Percentiles rank a stretch among this genome's conserved stretches.
Conservation (phyloP, 1,140 invertebrate species). For the Rhizoglyphus robini region DNA sequence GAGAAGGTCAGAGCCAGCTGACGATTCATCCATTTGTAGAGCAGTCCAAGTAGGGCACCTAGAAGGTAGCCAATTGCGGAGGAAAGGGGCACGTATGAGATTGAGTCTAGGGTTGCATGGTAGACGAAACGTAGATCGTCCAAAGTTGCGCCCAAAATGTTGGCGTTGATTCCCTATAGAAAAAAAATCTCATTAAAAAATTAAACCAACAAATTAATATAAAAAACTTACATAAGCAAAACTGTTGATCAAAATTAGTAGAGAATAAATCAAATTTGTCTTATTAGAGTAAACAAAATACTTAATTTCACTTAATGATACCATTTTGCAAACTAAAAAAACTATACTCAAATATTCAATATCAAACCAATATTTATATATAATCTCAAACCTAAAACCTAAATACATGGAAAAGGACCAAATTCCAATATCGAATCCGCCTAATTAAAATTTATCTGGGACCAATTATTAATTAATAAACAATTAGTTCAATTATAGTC, state of each 20-base stretch:
- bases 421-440: no score
- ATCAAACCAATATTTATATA: no score
- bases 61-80: not conserved
- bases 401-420: no score
- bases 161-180: not conserved
- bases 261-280: not conserved
- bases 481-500: no score
- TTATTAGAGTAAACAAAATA: not conserved
- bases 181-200: no score
- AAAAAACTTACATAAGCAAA: conserved; percentile 18
- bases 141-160: not conserved
- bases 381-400: no score
- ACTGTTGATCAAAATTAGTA: conserved; percentile 2
- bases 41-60: not conserved
- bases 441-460: no score
- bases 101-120: not conserved
- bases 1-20: not conserved
- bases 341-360: no score
- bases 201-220: no score
- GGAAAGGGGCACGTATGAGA: not conserved
- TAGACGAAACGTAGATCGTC: conserved; percentile 7
- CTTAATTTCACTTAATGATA: no score
- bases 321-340: no score
- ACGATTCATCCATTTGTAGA: conserved; percentile 2
- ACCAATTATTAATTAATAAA: no score